Evolutionary conservation across 1,140 invertebrate species (phyloP), one percentile per base, ranked within the genome.

Genomic region (Dinoponera quadriceps): DNA sequence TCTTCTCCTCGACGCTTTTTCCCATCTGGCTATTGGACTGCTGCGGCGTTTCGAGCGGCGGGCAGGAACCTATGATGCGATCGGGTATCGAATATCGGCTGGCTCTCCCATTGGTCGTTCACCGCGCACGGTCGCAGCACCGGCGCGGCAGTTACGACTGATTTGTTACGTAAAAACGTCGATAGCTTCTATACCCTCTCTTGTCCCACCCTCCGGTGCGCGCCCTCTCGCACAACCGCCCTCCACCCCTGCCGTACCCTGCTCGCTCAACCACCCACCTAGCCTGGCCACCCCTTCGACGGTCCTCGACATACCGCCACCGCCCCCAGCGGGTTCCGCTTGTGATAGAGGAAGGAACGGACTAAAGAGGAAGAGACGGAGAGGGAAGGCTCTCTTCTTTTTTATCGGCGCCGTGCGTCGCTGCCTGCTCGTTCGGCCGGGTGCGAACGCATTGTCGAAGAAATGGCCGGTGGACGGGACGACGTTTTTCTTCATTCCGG

Each of bases 81-180:
- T 94, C 94, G 93, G 93, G 84, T 94, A 94, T 94, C 93, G 94
- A 94, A 90, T 94, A 94, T 94, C 93, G 94, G 91, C 93, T 93
- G 87, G 91, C 88, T 84, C 89, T 93, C 92, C 90, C 90, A 94
- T 94, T 94, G 94, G 94, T 92, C 84, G 91, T 87, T 91, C 89
- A 92, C 90, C 89, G 92, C 92, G 91, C 92, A 92, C 91, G 90
- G 91, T 92, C 92, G 92, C 92, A 87, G 85, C 85, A 82, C 89
- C 87, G 86, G 92, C 92, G 92, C 90, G 85, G 89, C 90, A 93
- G 93, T 94, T 93, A 92, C 94, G 93, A 94, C 94, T 94, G 94
- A 94, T 94, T 94, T 94, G 94, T 94, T 94, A 94, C 93, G 94
- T 94, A 94, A 94, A 94, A 94, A 94, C 93, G 94, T 94, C 94